Conservation (phyloP, 2,113 vertebrate species). For the Lepisosteus oculatus region DNA sequence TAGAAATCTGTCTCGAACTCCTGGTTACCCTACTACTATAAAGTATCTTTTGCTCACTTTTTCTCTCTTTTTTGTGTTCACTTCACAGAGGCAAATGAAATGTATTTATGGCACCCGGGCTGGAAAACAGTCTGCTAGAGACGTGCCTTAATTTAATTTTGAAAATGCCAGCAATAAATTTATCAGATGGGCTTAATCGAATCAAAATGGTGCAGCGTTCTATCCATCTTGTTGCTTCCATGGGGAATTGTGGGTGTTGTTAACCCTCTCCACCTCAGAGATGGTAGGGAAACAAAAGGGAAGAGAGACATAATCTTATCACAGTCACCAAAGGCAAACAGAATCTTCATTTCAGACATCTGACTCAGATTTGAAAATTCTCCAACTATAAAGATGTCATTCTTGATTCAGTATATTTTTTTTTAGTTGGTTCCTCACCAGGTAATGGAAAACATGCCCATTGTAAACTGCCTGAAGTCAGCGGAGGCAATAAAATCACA, state of each 20-base stretch:
- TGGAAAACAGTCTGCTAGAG: slow-evolving; percentile 58
- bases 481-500: too few species aligned
- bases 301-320: slow-evolving; percentile 13
- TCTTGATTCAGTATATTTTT: too few species aligned
- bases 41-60: slow-evolving; percentile 23
- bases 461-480: too few species aligned
- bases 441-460: too few species aligned
- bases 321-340: slow-evolving; percentile 16
- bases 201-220: slow-evolving; percentile 58
- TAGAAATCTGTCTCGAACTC: slow-evolving; percentile 45
- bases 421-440: too few species aligned
- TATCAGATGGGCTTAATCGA: slow-evolving; percentile 58
- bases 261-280: slow-evolving; percentile 47
- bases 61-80: slow-evolving; percentile 30
- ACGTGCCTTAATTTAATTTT: slow-evolving; percentile 64
- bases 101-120: slow-evolving; percentile 67
- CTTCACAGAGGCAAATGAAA: slow-evolving; percentile 46
- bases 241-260: slow-evolving; percentile 51
- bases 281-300: slow-evolving; percentile 33
- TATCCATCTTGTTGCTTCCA: slow-evolving; percentile 60
- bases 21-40: slow-evolving; percentile 8
- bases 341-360: too few species aligned
- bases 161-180: slow-evolving; percentile 68
- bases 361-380: too few species aligned
- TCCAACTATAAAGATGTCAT: too few species aligned